These are phyloP conservation scores for human (Homo sapiens) DNA, from an alignment of 2,113 vertebrate species.

Conservation along the genomic window DNA sequence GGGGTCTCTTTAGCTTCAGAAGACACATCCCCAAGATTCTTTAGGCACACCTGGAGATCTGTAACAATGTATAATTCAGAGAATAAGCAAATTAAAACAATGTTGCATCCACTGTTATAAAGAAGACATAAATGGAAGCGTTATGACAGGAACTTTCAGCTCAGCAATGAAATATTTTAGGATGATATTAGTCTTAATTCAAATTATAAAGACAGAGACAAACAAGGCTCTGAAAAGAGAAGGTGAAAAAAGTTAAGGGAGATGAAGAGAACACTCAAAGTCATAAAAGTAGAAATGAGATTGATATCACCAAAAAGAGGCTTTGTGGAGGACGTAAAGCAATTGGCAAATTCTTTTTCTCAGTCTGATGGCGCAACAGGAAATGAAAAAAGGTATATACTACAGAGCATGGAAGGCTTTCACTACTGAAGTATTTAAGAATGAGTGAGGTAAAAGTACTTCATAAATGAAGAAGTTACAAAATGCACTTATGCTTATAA, in stretches of 20 bases:
- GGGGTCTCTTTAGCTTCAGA: not conserved
- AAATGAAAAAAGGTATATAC: not conserved
- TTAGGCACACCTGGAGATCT: not conserved
- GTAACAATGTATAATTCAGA: not conserved
- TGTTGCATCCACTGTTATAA: not conserved
- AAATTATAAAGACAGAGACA: not conserved
- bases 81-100: not conserved
- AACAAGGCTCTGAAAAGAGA: not conserved
- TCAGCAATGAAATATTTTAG: not conserved
- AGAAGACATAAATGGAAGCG: not conserved
- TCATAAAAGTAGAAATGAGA: not conserved
- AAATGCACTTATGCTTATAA: not conserved
- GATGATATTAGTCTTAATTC: not conserved
- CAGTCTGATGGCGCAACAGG: not conserved
- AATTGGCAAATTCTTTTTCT: not conserved
- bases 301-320: not conserved
- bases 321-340: not conserved
- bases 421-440: not conserved
- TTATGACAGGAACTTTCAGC: not conserved
- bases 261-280: not conserved
- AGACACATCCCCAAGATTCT: not conserved
- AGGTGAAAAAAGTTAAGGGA: not conserved
- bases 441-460: not conserved
- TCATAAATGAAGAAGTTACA: not conserved
- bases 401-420: not conserved